Percentiles rank a stretch among this genome's conserved stretches.
Evolutionary conservation across 2,113 vertebrate genomes (phyloP).

Genomic region (Nannospalax galili): DNA sequence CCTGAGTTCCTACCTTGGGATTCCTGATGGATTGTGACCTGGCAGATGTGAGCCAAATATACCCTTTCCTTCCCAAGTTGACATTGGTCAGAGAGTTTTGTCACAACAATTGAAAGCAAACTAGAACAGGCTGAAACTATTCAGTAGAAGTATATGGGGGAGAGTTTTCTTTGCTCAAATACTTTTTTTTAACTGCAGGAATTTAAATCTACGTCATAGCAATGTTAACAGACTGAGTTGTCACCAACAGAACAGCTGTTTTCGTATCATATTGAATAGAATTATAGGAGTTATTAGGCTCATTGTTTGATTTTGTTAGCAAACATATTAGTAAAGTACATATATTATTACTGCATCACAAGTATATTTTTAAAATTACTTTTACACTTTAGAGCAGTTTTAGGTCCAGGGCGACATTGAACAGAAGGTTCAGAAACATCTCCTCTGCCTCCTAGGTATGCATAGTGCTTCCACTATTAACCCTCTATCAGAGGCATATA

Average conservation of each 20-base stretch:
- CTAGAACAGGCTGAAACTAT: not conserved
- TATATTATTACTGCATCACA: not conserved
- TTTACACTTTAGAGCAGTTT: not conserved
- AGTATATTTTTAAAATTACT: not conserved
- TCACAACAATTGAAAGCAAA: too few species aligned
- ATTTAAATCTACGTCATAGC: not conserved
- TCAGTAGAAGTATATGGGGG: not conserved
- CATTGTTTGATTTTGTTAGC: not conserved
- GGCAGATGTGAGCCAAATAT: too few species aligned
- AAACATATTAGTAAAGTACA: not conserved
- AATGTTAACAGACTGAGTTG: not conserved
- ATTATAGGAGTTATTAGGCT: not conserved
- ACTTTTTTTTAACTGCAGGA: not conserved
- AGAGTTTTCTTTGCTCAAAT: not conserved
- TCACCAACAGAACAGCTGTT: not conserved
- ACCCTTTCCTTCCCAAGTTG: too few species aligned
- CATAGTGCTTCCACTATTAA: not conserved
- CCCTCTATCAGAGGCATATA: too few species aligned
- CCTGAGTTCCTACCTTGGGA: too few species aligned
- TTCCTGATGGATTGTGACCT: too few species aligned
- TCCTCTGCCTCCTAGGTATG: accelerated
- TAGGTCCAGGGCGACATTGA: not conserved
- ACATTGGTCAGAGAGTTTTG: too few species aligned
- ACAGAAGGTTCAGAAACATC: not conserved
- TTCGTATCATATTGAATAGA: not conserved